Conservation (phyloP, 2,797 vertebrate species). For the Micromesistius poutassou region DNA sequence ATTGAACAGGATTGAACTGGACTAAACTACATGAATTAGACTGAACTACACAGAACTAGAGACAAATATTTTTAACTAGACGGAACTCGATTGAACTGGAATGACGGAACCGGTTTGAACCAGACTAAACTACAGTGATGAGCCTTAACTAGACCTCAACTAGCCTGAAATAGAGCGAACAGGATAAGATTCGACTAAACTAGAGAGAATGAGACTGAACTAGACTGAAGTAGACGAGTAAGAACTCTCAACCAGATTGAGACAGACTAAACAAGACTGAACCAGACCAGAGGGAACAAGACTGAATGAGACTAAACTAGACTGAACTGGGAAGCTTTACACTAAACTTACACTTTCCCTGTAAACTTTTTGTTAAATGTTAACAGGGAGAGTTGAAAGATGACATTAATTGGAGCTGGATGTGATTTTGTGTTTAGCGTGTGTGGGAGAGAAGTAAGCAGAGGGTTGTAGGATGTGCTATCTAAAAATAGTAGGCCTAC, state of each 20-base stretch:
- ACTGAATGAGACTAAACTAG: neutral
- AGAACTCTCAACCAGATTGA: neutral
- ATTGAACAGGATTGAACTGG: no score
- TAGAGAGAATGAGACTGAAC: neutral
- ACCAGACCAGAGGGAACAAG: neutral
- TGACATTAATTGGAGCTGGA: neutral
- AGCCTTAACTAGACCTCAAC: neutral
- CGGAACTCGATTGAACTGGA: neutral
- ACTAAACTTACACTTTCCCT: no score
- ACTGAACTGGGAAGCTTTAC: no score
- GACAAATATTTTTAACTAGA: neutral
- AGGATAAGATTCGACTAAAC: neutral
- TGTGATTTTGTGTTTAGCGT: neutral
- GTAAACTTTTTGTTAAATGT: no score
- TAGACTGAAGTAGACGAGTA: neutral
- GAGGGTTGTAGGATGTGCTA: neutral
- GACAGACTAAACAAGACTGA: neutral
- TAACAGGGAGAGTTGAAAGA: no score
- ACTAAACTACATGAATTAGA: neutral
- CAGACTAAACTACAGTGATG: neutral
- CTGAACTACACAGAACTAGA: neutral
- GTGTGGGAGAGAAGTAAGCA: neutral
- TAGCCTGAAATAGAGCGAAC: neutral
- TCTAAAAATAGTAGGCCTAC: neutral
- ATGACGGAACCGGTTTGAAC: neutral